Percentiles rank a stretch among this genome's conserved stretches.
phyloP scores from a whole-genome alignment of 92 coral and sea anemone species.

The Heteractis magnifica region DNA sequence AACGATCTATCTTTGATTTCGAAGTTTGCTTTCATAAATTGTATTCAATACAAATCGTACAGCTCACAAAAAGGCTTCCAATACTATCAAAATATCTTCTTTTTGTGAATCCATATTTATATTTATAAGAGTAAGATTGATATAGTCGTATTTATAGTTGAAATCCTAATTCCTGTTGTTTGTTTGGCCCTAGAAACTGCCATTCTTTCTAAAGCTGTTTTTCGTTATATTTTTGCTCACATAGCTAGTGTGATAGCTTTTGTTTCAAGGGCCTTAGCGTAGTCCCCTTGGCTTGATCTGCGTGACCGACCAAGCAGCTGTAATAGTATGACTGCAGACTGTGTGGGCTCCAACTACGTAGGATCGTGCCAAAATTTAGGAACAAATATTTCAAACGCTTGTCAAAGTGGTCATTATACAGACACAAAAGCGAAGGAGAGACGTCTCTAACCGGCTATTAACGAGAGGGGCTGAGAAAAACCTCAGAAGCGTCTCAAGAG shows the following conservation, averaged over 20 bases:
- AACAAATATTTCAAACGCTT: constrained; percentile 30
- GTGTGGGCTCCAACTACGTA: constrained; percentile 5
- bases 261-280: too few species aligned
- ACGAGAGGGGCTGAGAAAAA: constrained; percentile 5
- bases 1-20: background rate
- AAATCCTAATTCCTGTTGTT: too few species aligned
- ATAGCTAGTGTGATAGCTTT: too few species aligned
- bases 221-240: background rate
- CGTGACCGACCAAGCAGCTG: constrained; percentile 6
- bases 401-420: constrained; percentile 22
- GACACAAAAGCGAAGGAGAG: constrained; percentile 12
- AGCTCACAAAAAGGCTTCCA: background rate
- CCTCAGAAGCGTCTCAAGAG: background rate
- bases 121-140: too few species aligned
- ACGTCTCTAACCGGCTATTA: constrained; percentile 8
- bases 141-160: too few species aligned
- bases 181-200: background rate
- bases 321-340: background rate
- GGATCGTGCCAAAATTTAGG: constrained; percentile 6
- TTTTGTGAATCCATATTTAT: background rate
- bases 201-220: background rate
- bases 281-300: background rate
- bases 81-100: background rate
- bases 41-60: background rate
- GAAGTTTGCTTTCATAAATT: constrained; percentile 4